These are phyloP conservation scores for Lissonota sp. DNA, from an alignment of 2,888 invertebrate species.

Conservation along the genomic window DNA sequence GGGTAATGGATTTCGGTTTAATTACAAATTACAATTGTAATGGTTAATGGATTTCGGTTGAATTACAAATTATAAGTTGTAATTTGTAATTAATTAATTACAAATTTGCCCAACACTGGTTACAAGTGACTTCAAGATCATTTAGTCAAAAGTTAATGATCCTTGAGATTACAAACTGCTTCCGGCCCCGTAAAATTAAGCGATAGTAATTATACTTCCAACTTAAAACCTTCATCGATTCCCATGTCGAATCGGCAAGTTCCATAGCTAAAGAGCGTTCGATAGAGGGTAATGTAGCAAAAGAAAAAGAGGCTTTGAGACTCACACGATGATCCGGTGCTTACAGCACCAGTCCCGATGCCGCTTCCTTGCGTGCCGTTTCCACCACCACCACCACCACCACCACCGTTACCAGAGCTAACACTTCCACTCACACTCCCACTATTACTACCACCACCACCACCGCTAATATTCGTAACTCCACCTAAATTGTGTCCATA, in stretches of 20 bases:
- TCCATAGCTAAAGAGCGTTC: not conserved
- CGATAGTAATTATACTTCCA: too few relatives aligned
- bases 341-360: slow-evolving; percentile 68
- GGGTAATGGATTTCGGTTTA: too few relatives aligned
- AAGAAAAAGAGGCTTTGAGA: slow-evolving; percentile 31
- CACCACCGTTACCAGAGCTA: slow-evolving; percentile 52
- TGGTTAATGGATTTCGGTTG: too few relatives aligned
- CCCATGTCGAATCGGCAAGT: not conserved
- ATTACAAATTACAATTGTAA: too few relatives aligned
- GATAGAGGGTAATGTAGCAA: not conserved
- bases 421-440: slow-evolving; percentile 54
- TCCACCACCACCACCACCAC: slow-evolving; percentile 51
- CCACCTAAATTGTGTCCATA: slow-evolving; percentile 79
- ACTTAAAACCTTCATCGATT: not conserved
- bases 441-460: slow-evolving; percentile 60
- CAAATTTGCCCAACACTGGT: too few relatives aligned
- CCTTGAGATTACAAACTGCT: too few relatives aligned
- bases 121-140: too few relatives aligned
- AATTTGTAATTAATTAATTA: too few relatives aligned
- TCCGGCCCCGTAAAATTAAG: too few relatives aligned
- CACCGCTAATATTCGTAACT: slow-evolving; percentile 72
- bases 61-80: too few relatives aligned
- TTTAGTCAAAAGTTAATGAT: too few relatives aligned
- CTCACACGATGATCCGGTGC: slow-evolving; percentile 68
- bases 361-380: slow-evolving; percentile 64